Evolutionary conservation across 2,888 invertebrate genomes (phyloP).

Genomic region (Tenthredo mesomela): DNA sequence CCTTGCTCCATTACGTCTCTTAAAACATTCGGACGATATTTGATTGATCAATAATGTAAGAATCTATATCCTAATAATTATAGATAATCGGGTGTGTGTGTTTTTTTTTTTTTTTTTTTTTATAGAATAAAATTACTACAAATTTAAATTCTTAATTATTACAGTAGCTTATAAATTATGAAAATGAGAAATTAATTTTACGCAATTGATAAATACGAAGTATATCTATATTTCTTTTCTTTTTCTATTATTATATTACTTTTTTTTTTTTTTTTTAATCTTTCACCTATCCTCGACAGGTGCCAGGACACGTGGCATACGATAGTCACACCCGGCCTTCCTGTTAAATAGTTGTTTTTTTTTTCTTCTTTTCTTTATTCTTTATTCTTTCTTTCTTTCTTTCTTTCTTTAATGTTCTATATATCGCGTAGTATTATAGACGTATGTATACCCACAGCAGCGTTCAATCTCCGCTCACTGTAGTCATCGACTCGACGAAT

Average conservation of each 20-base stretch:
- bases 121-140: neutral
- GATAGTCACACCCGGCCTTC: slow-evolving; percentile 50
- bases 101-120: no score
- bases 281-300: slow-evolving; percentile 45
- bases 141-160: neutral
- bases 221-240: neutral
- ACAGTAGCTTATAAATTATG: neutral
- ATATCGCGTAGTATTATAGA: neutral
- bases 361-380: neutral
- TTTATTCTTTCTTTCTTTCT: neutral
- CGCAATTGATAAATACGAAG: neutral
- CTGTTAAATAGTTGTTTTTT: slow-evolving; percentile 26
- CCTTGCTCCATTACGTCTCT: neutral
- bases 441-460: neutral
- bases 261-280: neutral
- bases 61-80: neutral
- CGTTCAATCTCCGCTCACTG: neutral
- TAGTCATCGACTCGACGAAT: neutral
- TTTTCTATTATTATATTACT: neutral
- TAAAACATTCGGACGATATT: neutral
- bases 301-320: slow-evolving; percentile 44
- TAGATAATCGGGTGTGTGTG: neutral
- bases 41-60: neutral
- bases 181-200: neutral
- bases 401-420: slow-evolving; percentile 5